These are phyloP conservation scores for Ceyx melanurus DNA, from an alignment of 2,113 vertebrate genomes.

Conservation along the genomic window DNA sequence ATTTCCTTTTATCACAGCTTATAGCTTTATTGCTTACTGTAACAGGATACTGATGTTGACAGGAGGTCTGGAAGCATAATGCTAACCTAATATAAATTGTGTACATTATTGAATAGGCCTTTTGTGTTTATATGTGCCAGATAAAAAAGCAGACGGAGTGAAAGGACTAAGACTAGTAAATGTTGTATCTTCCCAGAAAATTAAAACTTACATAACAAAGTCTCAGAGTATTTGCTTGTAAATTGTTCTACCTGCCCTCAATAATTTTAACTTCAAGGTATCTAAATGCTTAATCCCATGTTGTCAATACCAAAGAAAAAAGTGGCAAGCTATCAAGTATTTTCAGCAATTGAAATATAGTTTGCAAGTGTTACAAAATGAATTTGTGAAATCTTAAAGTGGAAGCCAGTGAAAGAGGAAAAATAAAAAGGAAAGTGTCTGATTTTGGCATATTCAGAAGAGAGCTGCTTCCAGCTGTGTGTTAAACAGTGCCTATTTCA, in stretches of 20 bases:
- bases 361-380: background rate
- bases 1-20: background rate
- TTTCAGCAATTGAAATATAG: background rate
- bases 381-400: background rate
- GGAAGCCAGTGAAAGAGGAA: background rate
- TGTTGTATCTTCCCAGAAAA: background rate
- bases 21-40: background rate
- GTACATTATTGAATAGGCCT: background rate
- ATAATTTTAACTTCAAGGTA: background rate
- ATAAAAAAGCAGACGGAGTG: background rate
- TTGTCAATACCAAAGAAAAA: background rate
- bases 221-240: background rate
- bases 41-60: background rate
- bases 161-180: background rate
- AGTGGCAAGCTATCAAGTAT: background rate
- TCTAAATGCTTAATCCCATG: background rate
- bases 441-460: background rate
- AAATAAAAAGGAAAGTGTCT: too few species aligned
- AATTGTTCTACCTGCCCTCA: background rate
- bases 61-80: background rate
- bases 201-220: background rate
- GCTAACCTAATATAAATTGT: background rate
- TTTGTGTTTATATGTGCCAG: background rate
- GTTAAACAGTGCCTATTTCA: background rate
- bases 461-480: background rate